Conservation (phyloP, 2,113 vertebrate genomes). For the Tor tambroides region DNA sequence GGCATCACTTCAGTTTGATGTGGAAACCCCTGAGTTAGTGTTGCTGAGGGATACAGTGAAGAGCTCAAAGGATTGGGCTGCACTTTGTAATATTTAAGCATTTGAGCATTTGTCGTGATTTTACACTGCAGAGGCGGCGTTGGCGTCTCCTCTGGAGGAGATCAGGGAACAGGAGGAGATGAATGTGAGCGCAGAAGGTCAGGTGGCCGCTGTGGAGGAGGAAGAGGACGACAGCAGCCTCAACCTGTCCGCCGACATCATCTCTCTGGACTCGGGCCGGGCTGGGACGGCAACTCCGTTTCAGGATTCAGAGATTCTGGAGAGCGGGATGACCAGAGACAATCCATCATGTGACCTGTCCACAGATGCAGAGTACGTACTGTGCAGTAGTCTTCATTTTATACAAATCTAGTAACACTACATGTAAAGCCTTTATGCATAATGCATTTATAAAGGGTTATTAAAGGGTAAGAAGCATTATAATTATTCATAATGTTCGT, state of each 20-base stretch:
- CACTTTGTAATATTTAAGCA: not conserved
- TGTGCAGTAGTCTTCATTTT: not conserved
- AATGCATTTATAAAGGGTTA: too few relatives aligned
- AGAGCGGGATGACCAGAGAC: constrained; percentile 66
- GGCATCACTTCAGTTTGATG: constrained; percentile 36
- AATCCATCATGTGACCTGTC: constrained; percentile 72
- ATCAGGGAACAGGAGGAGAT: constrained; percentile 84
- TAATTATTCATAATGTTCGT: too few relatives aligned
- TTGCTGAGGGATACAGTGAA: not conserved
- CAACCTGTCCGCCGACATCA: constrained; percentile 61
- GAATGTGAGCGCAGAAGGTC: constrained; percentile 50
- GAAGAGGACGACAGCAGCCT: constrained; percentile 66
- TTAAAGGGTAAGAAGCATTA: too few relatives aligned
- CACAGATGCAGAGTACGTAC: constrained; percentile 79
- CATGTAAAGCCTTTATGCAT: too few relatives aligned
- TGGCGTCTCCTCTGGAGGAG: constrained; percentile 79
- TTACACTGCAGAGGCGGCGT: constrained; percentile 64
- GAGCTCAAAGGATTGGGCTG: not conserved
- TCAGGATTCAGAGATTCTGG: constrained; percentile 56
- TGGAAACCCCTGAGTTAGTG: not conserved
- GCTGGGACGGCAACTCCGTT: constrained; percentile 54
- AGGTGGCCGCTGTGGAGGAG: constrained; percentile 53
- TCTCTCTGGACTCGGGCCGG: constrained; percentile 57
- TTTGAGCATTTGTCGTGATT: constrained; percentile 33
- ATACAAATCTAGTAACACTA: too few relatives aligned